These are phyloP conservation scores for Tenthredo distinguenda DNA, from an alignment of 2,888 invertebrate genomes.

Conservation along the genomic window DNA sequence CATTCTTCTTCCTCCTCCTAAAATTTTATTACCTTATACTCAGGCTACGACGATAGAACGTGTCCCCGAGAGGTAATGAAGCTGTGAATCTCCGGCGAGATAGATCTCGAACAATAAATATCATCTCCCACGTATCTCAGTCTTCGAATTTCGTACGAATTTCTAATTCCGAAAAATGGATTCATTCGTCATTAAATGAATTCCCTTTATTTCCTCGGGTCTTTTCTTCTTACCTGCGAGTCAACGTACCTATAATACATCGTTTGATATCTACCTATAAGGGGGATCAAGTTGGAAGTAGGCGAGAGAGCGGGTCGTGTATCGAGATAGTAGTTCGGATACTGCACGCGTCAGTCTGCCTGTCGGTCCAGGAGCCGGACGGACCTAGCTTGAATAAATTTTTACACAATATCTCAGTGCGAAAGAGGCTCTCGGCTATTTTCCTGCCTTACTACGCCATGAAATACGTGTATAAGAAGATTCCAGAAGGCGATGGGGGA, in stretches of 20 bases:
- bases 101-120: not conserved
- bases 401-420: not conserved
- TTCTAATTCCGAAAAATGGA: not conserved
- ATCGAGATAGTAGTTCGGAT: slow-evolving; percentile 27
- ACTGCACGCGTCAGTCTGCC: slow-evolving; percentile 19
- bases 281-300: not conserved
- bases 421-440: not conserved
- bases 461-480: not conserved
- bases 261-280: not conserved
- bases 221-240: not conserved
- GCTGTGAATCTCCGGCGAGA: not conserved
- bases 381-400: slow-evolving; percentile 14
- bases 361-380: slow-evolving; percentile 8
- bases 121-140: not conserved
- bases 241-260: not conserved
- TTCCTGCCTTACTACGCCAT: not conserved
- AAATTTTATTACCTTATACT: slow-evolving; percentile 5
- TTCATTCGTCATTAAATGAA: not conserved
- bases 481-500: not conserved
- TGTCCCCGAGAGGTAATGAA: not conserved
- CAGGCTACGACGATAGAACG: not conserved
- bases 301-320: slow-evolving; percentile 15
- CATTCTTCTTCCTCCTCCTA: not conserved
- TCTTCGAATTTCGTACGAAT: not conserved
- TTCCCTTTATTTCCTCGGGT: not conserved